Conservation (phyloP, 92 coral and sea anemone genomes). For the Isaurus tuberculatus region DNA sequence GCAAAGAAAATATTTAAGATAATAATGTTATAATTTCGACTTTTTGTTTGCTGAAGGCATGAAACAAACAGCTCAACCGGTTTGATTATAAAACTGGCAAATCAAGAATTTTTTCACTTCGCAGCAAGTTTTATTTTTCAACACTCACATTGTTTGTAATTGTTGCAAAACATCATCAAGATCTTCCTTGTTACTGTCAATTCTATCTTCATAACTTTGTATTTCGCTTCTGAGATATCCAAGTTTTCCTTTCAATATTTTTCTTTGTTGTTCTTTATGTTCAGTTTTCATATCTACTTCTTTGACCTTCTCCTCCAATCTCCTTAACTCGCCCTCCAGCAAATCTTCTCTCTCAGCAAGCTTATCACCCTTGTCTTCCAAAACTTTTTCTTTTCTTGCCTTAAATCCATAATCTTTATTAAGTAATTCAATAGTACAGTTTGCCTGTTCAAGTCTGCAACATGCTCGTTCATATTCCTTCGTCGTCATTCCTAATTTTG, state of each 20-base stretch:
- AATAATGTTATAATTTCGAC: not conserved
- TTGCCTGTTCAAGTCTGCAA: conserved; percentile 48
- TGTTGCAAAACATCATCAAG: conserved; percentile 41
- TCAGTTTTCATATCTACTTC: conserved; percentile 72
- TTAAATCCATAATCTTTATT: conserved; percentile 57
- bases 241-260: conserved; percentile 51
- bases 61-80: not conserved
- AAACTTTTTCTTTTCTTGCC: conserved; percentile 70
- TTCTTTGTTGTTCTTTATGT: conserved; percentile 65
- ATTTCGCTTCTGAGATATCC: conserved; percentile 54
- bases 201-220: conserved; percentile 42
- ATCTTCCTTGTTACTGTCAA: conserved; percentile 31
- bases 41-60: not conserved
- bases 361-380: conserved; percentile 77
- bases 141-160: conserved; percentile 44
- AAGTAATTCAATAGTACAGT: conserved; percentile 49
- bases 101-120: not conserved
- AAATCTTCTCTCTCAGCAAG: conserved; percentile 76
- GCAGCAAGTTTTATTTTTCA: not conserved
- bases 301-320: conserved; percentile 49
- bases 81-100: not conserved
- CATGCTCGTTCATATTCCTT: conserved; percentile 56
- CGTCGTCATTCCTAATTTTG: conserved; percentile 56
- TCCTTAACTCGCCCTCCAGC: conserved; percentile 49
- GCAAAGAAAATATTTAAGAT: not conserved